Percentiles rank a stretch among this genome's conserved stretches.
phyloP scores from a whole-genome alignment of 2,797 vertebrate species.

The Setipinna tenuifilis region DNA sequence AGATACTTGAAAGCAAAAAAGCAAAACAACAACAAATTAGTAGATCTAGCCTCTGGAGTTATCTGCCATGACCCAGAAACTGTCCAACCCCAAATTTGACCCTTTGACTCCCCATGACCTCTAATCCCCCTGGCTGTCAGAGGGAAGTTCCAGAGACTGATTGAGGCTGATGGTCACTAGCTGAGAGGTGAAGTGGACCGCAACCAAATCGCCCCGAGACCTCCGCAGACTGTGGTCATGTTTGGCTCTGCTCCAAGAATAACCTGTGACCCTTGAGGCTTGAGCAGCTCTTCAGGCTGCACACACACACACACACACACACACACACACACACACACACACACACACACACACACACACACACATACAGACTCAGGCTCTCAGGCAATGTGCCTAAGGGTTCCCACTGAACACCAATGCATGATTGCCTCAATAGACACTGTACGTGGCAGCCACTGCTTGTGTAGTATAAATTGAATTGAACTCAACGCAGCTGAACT shows the following conservation, averaged over 20 bases:
- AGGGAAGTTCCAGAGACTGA: constrained; percentile 18
- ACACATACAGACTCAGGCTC: too few species aligned
- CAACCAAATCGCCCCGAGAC: constrained; percentile 21
- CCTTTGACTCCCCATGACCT: not conserved
- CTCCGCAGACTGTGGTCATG: constrained; percentile 13
- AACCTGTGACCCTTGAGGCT: constrained; percentile 10
- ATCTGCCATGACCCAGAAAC: constrained; percentile 22
- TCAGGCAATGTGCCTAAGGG: not conserved
- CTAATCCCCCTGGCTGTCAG: constrained; percentile 17
- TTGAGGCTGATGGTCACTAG: constrained; percentile 24
- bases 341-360: too few species aligned
- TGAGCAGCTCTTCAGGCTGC: not conserved
- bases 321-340: too few species aligned
- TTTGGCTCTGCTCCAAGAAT: constrained; percentile 22
- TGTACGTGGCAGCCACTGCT: not conserved
- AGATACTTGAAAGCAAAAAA: not conserved
- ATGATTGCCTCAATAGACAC: not conserved
- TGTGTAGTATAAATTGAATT: not conserved
- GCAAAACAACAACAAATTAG: constrained; percentile 4
- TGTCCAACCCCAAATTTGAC: not conserved
- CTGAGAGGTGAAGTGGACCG: constrained; percentile 19
- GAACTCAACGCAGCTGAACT: too few species aligned
- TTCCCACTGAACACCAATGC: not conserved
- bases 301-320: too few species aligned
- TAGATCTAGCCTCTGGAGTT: not conserved